Evolutionary conservation across 2,888 invertebrate genomes (phyloP), one percentile per base, ranked within the genome.

Genomic region (Steinernema hermaphroditum): DNA sequence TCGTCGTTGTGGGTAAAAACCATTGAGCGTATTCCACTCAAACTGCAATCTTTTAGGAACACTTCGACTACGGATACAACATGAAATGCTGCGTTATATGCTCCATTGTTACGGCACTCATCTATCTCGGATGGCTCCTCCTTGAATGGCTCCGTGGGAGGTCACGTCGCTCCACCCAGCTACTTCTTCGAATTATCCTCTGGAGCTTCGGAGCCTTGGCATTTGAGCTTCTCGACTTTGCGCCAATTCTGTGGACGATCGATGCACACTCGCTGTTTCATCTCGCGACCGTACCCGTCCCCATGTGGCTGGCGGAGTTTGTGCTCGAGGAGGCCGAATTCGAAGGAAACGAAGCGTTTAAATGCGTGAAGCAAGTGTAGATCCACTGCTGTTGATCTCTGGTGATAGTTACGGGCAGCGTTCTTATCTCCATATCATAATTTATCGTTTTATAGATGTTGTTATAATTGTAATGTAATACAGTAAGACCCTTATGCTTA

Each of bases 241-340:
- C 75, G 14, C 83, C 83, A 9, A 57, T 83, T n/a, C 77, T 77
- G 44, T 82, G 81, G 80, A 73, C 76, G 9, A 69, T 84, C 68
- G 84, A 84, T 69, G 80, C 83, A 1, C 84, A 83, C 70, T 75
- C 83, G 0, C 73, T 83, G 1, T 83, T 83, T 71, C 83, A 83
- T 71, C 50, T 83, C 22, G 76, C 76, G 2, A 83, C 83, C 12
- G 71, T 82, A 9, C 83, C 83, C 8, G 77, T 81, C 24, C 81
- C 82, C 6, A 46, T 80, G 9, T 76, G 77, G 72, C 75, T 80
- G 68, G 74, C 72, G 27, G 44, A 75, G 1, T 82, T 80, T 74
- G 75, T 57, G 46, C 32, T 72, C n/a, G 22, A 24, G 14, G 72
- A 72, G 44, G 72, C 69, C 0, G 34, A 72, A 24, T 68, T 44